A percentile compares a stretch with the other conserved stretches of the same genome.
These are phyloP conservation scores for Corythornis vintsioides DNA, from an alignment of 2,113 vertebrate genomes.

Conservation along the genomic window DNA sequence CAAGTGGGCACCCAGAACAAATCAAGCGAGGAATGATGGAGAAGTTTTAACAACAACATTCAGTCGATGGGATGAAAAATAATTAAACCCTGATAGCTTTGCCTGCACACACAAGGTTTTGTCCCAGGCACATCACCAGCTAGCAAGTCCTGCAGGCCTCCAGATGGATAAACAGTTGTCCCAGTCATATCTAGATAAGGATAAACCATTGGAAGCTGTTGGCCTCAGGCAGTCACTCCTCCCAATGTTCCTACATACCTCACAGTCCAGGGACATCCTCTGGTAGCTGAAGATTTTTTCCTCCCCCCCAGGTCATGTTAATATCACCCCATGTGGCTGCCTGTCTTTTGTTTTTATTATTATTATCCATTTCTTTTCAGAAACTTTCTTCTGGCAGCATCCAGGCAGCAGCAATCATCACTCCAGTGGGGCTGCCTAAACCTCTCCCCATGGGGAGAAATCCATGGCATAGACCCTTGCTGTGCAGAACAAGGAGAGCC, in stretches of 20 bases:
- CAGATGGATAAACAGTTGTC: not conserved
- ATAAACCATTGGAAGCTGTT: not conserved
- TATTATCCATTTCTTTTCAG: not conserved
- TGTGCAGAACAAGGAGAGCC: not conserved
- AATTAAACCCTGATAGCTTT: not conserved
- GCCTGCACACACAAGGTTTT: not conserved
- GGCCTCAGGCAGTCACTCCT: constrained; percentile 20
- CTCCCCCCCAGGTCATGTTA: not conserved
- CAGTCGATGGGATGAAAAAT: not conserved
- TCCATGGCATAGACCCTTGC: not conserved
- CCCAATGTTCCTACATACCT: not conserved
- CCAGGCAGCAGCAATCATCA: not conserved
- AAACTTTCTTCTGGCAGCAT: not conserved
- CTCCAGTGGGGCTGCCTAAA: not conserved
- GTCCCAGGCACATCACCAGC: not conserved
- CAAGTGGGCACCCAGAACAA: not conserved
- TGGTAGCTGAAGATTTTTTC: not conserved
- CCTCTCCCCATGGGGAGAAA: not conserved
- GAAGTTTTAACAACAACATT: not conserved
- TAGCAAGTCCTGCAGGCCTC: not conserved
- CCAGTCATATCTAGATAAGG: not conserved
- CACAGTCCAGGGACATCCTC: not conserved
- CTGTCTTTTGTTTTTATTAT: not conserved
- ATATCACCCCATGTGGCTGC: not conserved
- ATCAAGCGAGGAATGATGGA: not conserved